Base-by-base conservation (phyloP, 2,888 invertebrate species). In the Tenthredo mesomela region DNA sequence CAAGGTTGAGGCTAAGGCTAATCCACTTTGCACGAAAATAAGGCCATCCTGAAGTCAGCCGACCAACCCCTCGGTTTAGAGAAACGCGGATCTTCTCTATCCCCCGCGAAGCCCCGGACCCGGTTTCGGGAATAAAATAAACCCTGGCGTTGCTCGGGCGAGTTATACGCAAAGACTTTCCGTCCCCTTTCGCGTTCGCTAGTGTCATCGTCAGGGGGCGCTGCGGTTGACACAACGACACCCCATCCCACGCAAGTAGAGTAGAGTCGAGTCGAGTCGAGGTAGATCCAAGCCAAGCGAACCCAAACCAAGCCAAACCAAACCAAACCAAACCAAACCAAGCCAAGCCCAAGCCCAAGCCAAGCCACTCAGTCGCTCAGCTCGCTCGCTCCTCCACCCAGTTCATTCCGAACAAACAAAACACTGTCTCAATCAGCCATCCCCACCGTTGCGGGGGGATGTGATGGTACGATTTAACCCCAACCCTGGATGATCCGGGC, bases 161-260 rank as follows among this genome's bases (percentile, higher is more conserved):
- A 90, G 90, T 90, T 91, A 89, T 89, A 89, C 90, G 88, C 89
- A 58, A 61, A 85, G 83, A 87, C 87, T 88, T 88, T 87, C 88
- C 82, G 87, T 88, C 93, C 93, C 93, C 92, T 92, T 92, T 91
- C 91, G 90, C 92, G 92, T 92, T 90, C 90, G 90, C 88, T 90
- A 90, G 91, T 93, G 93, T 93, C 93, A 93, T 93, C 92, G 92
- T 92, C 93, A 93, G 93, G 92, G 93, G 93, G 92, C 91, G 90
- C 93, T 93, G 93, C 87, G 91, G 92, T 92, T 93, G 93, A 93
- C 93, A 93, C 91, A 91, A 92, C 91, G 92, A 92, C 92, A 92
- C 92, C 90, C 92, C 87, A 77, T 77, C 75, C 75, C 75, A 77
- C 84, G 33, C 18, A 50, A 50, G 75, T 75, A 25, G 75, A 77